These are phyloP conservation scores for Carcinoscorpius rotundicauda DNA, from an alignment of 1,140 invertebrate genomes.

Conservation along the genomic window DNA sequence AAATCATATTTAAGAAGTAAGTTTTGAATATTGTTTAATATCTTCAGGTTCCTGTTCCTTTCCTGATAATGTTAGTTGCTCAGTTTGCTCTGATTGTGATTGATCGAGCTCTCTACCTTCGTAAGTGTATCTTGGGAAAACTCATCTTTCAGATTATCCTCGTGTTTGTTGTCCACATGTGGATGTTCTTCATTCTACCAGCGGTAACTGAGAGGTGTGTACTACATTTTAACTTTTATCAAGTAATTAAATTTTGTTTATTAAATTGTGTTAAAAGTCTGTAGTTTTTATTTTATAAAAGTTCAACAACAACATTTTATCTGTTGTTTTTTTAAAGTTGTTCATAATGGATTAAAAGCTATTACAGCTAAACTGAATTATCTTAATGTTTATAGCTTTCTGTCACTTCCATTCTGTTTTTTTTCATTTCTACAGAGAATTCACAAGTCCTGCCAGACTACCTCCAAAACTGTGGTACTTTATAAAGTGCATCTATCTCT, in stretches of 20 bases:
- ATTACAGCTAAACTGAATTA: no score
- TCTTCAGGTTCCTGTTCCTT: constrained; percentile 70
- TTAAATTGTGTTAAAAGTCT: no score
- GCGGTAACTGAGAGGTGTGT: constrained; percentile 75
- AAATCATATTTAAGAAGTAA: no score
- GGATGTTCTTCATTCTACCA: constrained; percentile 95
- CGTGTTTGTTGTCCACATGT: constrained; percentile 86
- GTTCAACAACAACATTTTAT: no score
- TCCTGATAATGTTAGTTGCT: constrained; percentile 88
- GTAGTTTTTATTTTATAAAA: no score
- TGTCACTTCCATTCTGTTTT: no score
- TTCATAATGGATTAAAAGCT: no score
- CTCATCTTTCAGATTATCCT: constrained; percentile 85
- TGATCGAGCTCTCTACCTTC: constrained; percentile 88
- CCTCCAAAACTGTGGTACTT: constrained; percentile 94
- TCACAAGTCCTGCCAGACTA: constrained; percentile 50
- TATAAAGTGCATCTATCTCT: constrained; percentile 88
- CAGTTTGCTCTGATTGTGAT: constrained; percentile 84
- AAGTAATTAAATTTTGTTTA: no score
- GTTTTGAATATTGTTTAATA: not conserved
- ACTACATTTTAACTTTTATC: not conserved
- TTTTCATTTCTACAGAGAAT: constrained; percentile 46
- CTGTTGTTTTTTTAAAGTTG: no score
- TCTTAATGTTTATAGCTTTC: no score
- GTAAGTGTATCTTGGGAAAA: constrained; percentile 87